Evolutionary conservation across 2,888 invertebrate genomes (phyloP).

Genomic region (Thereva nobilitata): DNA sequence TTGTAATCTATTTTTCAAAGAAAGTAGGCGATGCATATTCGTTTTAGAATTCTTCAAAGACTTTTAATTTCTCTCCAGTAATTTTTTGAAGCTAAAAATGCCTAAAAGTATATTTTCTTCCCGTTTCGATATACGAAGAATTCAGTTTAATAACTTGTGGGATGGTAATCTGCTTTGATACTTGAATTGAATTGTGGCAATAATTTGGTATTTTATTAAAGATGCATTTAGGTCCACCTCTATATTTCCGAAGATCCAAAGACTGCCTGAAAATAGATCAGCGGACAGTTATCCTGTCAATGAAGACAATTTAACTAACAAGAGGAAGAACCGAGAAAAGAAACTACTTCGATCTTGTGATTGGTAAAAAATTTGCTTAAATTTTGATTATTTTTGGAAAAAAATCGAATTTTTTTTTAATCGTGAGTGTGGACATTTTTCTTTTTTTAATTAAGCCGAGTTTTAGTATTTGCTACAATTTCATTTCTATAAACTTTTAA

Average conservation of each 20-base stretch:
- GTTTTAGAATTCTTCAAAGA: too few species aligned
- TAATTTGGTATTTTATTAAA: background rate
- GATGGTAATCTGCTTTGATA: slow-evolving; percentile 45
- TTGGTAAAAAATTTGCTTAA: slow-evolving; percentile 43
- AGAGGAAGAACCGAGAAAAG: slow-evolving; percentile 44
- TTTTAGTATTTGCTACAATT: too few species aligned
- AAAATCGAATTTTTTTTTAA: too few species aligned
- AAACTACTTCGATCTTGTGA: slow-evolving; percentile 47
- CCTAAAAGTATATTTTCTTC: slow-evolving; percentile 50
- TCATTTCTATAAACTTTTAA: too few species aligned
- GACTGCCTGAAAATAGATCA: slow-evolving; percentile 38
- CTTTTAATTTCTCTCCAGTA: too few species aligned
- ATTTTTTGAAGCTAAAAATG: slow-evolving; percentile 42
- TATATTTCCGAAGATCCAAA: slow-evolving; percentile 49
- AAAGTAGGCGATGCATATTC: too few species aligned
- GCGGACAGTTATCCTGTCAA: slow-evolving; percentile 38
- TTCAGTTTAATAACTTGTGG: slow-evolving; percentile 46
- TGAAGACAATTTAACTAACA: slow-evolving; percentile 20
- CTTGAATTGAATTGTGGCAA: background rate
- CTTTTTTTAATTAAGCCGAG: too few species aligned
- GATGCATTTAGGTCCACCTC: slow-evolving; percentile 31
- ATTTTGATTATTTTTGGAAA: too few species aligned
- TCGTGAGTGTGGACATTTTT: too few species aligned
- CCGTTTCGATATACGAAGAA: slow-evolving; percentile 47
- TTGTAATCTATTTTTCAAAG: too few species aligned